Evolutionary conservation across 1,140 invertebrate genomes (phyloP).

Genomic region (Hycleus phaleratus): DNA sequence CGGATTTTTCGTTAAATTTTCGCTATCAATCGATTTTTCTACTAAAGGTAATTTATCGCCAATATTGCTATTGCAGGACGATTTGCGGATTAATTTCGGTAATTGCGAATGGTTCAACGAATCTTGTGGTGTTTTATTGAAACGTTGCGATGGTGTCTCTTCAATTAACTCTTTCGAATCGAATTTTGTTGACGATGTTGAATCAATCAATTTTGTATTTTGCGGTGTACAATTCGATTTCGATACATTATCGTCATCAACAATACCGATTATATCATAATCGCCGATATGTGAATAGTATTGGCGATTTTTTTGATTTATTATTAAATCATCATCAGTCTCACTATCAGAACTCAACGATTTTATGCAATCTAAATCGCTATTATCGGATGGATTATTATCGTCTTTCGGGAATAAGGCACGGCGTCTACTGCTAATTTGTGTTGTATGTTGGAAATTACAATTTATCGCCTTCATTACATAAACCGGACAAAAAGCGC

Average conservation of each 20-base stretch:
- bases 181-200: too few relatives aligned
- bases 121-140: slow-evolving; percentile 46
- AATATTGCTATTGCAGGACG: background rate
- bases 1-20: slow-evolving; percentile 17
- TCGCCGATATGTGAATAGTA: slow-evolving; percentile 1
- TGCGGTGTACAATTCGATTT: background rate
- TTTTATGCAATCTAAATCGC: slow-evolving; percentile 6
- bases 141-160: slow-evolving; percentile 43
- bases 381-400: slow-evolving; percentile 1
- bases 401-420: slow-evolving; percentile 1
- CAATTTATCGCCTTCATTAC: slow-evolving; percentile 6
- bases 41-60: too few relatives aligned
- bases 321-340: too few relatives aligned
- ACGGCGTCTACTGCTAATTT: slow-evolving; percentile 1
- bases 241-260: slow-evolving; percentile 12
- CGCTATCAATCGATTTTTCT: slow-evolving; percentile 9
- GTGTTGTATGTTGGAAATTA: background rate
- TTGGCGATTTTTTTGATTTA: background rate
- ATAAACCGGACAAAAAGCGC: background rate
- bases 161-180: too few relatives aligned
- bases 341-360: slow-evolving; percentile 5
- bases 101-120: slow-evolving; percentile 28
- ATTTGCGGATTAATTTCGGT: slow-evolving; percentile 30
- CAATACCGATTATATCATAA: slow-evolving; percentile 18
- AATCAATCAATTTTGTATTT: slow-evolving; percentile 11